Conservation (phyloP, 2,888 invertebrate species). For the Lochmaea capreae region DNA sequence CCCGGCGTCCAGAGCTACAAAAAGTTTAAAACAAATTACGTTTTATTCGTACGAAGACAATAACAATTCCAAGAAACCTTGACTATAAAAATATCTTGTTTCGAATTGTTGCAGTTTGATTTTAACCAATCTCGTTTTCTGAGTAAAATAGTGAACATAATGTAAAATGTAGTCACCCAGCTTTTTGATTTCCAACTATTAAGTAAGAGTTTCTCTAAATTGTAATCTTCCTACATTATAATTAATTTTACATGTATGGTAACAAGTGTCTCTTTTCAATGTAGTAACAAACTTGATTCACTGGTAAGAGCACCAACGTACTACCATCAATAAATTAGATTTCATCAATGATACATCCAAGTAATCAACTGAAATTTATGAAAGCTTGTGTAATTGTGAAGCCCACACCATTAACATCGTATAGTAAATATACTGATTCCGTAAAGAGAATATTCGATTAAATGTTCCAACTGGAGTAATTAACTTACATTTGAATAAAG, state of each 20-base stretch:
- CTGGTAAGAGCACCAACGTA: slow-evolving; percentile 16
- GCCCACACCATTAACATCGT: slow-evolving; percentile 33
- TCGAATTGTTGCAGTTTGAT: too few species aligned
- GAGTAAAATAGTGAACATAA: too few species aligned
- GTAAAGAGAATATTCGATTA: slow-evolving; percentile 35
- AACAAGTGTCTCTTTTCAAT: slow-evolving; percentile 1
- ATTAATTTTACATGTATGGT: not conserved
- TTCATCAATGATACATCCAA: slow-evolving; percentile 35
- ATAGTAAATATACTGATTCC: slow-evolving; percentile 39
- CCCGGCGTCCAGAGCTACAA: slow-evolving; percentile 80
- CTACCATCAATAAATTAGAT: slow-evolving; percentile 30
- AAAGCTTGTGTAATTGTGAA: slow-evolving; percentile 31
- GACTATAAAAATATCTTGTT: too few species aligned
- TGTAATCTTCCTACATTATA: not conserved
- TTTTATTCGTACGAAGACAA: not conserved
- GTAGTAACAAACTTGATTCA: slow-evolving; percentile 11
- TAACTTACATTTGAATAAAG: slow-evolving; percentile 87
- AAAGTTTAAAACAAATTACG: not conserved
- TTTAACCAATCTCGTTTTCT: too few species aligned
- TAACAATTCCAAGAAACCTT: too few species aligned
- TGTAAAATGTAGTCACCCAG: not conserved
- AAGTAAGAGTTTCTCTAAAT: not conserved
- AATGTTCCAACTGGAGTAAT: slow-evolving; percentile 40
- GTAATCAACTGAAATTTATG: slow-evolving; percentile 36
- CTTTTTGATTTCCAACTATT: not conserved